Evolutionary conservation across 2,797 vertebrate species (phyloP).

Genomic region (Enteromius fasciolatus): DNA sequence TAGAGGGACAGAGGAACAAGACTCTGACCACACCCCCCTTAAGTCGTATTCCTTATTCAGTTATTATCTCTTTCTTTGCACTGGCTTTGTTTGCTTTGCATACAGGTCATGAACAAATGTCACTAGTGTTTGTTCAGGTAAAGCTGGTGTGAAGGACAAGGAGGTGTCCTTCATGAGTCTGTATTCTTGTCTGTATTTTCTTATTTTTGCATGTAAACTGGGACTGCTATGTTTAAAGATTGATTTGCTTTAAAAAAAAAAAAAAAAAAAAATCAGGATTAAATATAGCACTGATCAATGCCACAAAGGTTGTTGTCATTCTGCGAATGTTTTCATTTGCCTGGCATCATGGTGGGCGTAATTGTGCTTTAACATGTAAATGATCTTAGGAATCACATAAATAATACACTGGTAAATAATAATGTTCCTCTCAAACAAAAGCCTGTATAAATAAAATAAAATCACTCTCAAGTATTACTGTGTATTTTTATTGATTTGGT

Average conservation of each 20-base stretch:
- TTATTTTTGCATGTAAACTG: background rate
- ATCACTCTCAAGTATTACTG: background rate
- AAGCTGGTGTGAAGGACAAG: conserved; percentile 23
- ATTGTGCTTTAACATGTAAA: background rate
- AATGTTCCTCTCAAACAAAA: background rate
- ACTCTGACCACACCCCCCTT: conserved; percentile 31
- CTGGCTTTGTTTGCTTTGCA: conserved; percentile 28
- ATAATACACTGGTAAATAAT: background rate
- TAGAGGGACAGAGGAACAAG: background rate
- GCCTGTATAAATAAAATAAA: background rate
- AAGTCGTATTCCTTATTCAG: background rate
- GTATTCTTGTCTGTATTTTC: background rate
- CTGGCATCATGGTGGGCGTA: background rate
- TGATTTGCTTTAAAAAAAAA: background rate
- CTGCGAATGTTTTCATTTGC: conserved; percentile 16
- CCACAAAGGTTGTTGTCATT: background rate
- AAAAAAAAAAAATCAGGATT: background rate
- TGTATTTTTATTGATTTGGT: background rate
- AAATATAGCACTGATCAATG: background rate
- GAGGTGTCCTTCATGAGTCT: background rate
- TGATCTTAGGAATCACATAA: background rate
- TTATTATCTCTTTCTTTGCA: conserved; percentile 2
- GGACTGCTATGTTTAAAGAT: background rate
- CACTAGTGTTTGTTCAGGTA: conserved; percentile 15
- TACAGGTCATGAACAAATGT: conserved; percentile 12